Conservation (phyloP, 2,888 invertebrate genomes). For the Volucella inanis region DNA sequence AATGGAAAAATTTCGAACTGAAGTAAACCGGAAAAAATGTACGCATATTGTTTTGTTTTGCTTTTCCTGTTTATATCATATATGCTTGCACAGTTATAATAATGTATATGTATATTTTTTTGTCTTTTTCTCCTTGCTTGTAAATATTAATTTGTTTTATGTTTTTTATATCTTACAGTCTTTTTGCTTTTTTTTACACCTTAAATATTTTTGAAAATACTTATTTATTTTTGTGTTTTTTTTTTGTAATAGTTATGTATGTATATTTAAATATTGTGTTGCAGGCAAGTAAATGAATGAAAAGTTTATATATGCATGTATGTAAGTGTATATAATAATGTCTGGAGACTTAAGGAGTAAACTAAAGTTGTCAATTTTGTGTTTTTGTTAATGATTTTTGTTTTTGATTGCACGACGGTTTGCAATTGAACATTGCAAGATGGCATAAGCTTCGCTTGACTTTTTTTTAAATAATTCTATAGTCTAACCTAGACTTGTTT, state of each 20-base stretch:
- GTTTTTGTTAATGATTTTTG: conserved; percentile 39
- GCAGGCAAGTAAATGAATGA: conserved; percentile 19
- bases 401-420: conserved; percentile 55
- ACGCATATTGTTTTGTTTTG: conserved; percentile 23
- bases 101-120: conserved; percentile 44
- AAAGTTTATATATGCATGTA: conserved; percentile 19
- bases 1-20: conserved; percentile 58
- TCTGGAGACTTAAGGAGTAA: conserved; percentile 39
- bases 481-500: conserved; percentile 3
- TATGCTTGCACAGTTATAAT: conserved; percentile 44
- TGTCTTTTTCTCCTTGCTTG: conserved; percentile 41
- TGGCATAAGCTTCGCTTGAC: conserved; percentile 62
- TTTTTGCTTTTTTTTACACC: conserved; percentile 52
- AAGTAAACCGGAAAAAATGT: conserved; percentile 47
- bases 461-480: conserved; percentile 35
- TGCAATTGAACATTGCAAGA: conserved; percentile 49
- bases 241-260: conserved; percentile 51
- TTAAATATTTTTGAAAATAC: conserved; percentile 16
- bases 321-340: conserved; percentile 52
- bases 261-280: conserved; percentile 41
- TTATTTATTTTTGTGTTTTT: not conserved
- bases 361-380: conserved; percentile 35
- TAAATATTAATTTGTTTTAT: conserved; percentile 61
- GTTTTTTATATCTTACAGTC: conserved; percentile 61
- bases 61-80: conserved; percentile 15